These are phyloP conservation scores for Tonatia bakeri DNA, from an alignment of 2,113 vertebrate species.

Conservation along the genomic window DNA sequence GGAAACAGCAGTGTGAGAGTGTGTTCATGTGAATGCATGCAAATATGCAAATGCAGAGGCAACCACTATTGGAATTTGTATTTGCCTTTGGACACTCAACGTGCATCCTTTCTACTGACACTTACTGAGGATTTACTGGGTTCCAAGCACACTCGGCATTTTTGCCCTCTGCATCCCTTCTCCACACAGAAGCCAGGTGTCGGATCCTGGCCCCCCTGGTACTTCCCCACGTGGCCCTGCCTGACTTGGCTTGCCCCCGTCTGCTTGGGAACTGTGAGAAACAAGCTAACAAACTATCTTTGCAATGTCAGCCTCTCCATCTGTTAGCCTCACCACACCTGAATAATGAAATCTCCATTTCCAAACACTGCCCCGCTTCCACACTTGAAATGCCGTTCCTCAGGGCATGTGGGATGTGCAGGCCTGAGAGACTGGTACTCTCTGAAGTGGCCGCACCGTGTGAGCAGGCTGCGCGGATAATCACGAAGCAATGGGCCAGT, in stretches of 20 bases:
- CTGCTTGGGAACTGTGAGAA: not conserved
- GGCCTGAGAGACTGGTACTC: not conserved
- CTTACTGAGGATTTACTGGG: not conserved
- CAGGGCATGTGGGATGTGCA: not conserved
- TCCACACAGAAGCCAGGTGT: not conserved
- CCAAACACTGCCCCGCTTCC: not conserved
- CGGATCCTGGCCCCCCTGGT: not conserved
- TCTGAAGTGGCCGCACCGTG: too few relatives aligned
- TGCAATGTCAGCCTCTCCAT: too few relatives aligned
- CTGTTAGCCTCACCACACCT: not conserved
- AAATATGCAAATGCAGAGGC: not conserved
- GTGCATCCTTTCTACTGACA: not conserved
- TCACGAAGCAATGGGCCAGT: accelerated
- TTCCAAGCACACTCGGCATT: not conserved
- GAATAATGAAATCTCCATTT: not conserved
- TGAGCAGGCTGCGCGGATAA: not conserved
- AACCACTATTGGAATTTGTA: not conserved
- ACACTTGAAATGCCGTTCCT: not conserved
- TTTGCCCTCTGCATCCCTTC: not conserved
- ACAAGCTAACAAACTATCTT: not conserved
- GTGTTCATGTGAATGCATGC: not conserved
- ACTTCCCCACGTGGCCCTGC: not conserved
- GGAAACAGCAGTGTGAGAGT: not conserved
- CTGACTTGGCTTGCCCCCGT: not conserved
- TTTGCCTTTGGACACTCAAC: not conserved